These are phyloP conservation scores for Meliscaeva auricollis DNA, from an alignment of 2,888 invertebrate genomes.

Conservation along the genomic window DNA sequence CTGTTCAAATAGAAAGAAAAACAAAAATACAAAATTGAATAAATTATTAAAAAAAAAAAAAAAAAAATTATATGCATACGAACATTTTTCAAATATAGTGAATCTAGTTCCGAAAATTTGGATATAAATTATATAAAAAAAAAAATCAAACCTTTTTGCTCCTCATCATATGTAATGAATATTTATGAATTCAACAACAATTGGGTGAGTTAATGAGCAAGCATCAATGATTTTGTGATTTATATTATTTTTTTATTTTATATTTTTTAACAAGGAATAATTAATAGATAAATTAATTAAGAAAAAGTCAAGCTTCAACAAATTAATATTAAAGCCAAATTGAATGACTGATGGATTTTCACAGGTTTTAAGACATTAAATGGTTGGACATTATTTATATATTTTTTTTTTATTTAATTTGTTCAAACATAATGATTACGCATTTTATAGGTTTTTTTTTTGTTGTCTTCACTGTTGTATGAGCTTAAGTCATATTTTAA, in stretches of 20 bases:
- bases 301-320: constrained; percentile 37
- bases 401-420: constrained; percentile 50
- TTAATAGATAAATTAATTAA: constrained; percentile 24
- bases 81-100: neutral
- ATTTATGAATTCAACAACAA: constrained; percentile 40
- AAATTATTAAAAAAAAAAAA: neutral
- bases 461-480: neutral
- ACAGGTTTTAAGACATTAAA: constrained; percentile 57
- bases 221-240: constrained; percentile 42
- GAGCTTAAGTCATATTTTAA: neutral
- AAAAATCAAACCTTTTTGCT: constrained; percentile 13
- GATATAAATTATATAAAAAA: neutral
- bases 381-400: constrained; percentile 51
- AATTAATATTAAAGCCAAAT: constrained; percentile 53
- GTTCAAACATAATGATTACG: constrained; percentile 43
- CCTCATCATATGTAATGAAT: constrained; percentile 32
- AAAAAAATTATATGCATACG: too few species aligned
- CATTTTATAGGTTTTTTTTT: neutral
- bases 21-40: constrained; percentile 23
- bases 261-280: constrained; percentile 14
- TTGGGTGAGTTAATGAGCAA: constrained; percentile 39
- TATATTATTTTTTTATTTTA: neutral
- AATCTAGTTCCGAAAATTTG: neutral
- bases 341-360: constrained; percentile 53
- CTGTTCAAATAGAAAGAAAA: constrained; percentile 84